phyloP scores from a whole-genome alignment of 23 tunicate genomes.

The Styela plicata region DNA sequence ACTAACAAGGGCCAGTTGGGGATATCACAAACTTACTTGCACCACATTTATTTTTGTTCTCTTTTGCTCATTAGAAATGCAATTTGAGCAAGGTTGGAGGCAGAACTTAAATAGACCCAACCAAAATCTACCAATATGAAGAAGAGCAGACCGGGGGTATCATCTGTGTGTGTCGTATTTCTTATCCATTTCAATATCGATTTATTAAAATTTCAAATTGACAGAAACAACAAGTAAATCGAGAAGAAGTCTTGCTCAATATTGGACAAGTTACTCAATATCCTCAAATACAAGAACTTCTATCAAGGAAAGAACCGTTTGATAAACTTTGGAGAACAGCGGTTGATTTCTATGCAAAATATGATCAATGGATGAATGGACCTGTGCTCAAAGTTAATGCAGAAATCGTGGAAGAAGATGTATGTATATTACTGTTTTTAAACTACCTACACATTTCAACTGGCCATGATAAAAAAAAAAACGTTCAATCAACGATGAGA shows the following conservation, averaged over 20 bases:
- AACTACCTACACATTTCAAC: too few relatives aligned
- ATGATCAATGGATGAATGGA: conserved; percentile 89
- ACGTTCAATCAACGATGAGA: too few relatives aligned
- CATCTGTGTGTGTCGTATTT: too few relatives aligned
- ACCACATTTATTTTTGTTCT: too few relatives aligned
- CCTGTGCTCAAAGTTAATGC: conserved; percentile 80
- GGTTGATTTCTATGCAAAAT: conserved; percentile 44
- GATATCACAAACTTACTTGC: too few relatives aligned
- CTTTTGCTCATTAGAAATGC: too few relatives aligned
- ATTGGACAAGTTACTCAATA: conserved; percentile 85
- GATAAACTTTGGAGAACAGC: conserved; percentile 73
- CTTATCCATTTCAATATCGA: too few relatives aligned
- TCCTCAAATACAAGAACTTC: conserved; percentile 77
- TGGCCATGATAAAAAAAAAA: background rate
- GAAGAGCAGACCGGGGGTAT: too few relatives aligned
- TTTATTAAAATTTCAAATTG: background rate
- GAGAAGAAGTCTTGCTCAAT: conserved; percentile 72
- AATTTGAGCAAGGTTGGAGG: too few relatives aligned
- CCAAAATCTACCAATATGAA: too few relatives aligned
- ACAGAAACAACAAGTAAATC: conserved; percentile 84
- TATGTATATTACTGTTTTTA: background rate
- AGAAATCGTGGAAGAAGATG: conserved; percentile 76
- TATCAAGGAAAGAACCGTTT: conserved; percentile 75
- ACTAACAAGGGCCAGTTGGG: too few relatives aligned
- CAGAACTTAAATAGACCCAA: too few relatives aligned